Conservation (phyloP, 1,140 invertebrate species). For the Orchestia grillus region DNA sequence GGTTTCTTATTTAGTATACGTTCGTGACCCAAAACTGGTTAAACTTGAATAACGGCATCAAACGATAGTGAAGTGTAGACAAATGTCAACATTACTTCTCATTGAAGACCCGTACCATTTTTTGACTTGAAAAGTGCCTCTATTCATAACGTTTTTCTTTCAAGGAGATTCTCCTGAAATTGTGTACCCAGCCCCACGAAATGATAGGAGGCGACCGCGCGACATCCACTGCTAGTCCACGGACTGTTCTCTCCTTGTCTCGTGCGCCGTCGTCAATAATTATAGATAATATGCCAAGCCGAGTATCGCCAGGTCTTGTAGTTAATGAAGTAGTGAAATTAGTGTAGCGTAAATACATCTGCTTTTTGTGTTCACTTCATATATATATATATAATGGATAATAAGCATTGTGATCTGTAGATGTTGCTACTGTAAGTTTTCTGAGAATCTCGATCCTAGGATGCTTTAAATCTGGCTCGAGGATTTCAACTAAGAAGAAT, state of each 20-base stretch:
- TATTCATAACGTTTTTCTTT: neutral
- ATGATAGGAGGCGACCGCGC: neutral
- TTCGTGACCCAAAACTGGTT: too few relatives aligned
- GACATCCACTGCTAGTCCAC: too few relatives aligned
- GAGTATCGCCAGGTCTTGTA: neutral
- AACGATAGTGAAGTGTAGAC: too few relatives aligned
- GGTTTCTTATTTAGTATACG: too few relatives aligned
- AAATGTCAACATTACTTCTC: too few relatives aligned
- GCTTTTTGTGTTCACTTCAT: neutral
- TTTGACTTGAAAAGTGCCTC: neutral
- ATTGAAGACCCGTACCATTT: too few relatives aligned
- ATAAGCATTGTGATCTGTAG: neutral
- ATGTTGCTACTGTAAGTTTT: neutral
- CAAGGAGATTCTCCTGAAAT: neutral
- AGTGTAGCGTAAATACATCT: neutral
- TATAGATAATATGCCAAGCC: too few relatives aligned
- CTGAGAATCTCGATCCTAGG: neutral
- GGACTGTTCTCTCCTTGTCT: neutral
- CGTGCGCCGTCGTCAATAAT: too few relatives aligned
- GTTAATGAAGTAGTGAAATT: neutral
- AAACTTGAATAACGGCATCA: too few relatives aligned
- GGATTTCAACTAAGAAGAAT: neutral
- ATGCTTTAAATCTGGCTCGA: neutral
- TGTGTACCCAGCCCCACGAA: neutral
- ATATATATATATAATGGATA: neutral